These are phyloP conservation scores for Mirza zaza DNA, from an alignment of 2,113 vertebrate species.

Conservation along the genomic window DNA sequence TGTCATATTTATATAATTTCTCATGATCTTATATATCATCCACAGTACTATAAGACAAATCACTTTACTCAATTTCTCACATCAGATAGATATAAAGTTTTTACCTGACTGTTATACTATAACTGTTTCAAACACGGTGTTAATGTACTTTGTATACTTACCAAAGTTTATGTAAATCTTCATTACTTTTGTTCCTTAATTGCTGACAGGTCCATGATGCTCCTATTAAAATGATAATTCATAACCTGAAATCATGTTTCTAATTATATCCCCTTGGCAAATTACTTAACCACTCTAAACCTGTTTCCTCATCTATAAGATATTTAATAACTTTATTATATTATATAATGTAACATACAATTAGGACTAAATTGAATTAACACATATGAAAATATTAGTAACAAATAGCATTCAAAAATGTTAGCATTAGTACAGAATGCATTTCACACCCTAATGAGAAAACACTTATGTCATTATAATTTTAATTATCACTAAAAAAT, in stretches of 20 bases:
- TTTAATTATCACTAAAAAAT: constrained; percentile 31
- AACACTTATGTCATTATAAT: constrained; percentile 8
- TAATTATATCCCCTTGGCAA: neutral
- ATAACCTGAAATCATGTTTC: constrained; percentile 27
- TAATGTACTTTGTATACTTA: constrained; percentile 73
- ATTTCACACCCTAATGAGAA: constrained; percentile 10
- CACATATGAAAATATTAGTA: constrained; percentile 21
- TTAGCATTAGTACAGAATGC: neutral
- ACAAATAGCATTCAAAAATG: neutral
- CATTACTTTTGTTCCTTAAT: constrained; percentile 93
- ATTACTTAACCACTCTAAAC: neutral
- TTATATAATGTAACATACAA: neutral
- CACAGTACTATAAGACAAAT: neutral
- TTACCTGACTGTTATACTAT: neutral
- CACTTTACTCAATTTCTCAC: neutral
- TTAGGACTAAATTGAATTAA: neutral
- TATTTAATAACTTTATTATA: neutral
- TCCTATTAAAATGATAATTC: constrained; percentile 82
- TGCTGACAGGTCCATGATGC: constrained; percentile 94
- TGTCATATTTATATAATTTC: neutral
- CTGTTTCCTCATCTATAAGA: constrained; percentile 28
- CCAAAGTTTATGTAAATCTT: constrained; percentile 98
- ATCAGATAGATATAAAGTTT: neutral
- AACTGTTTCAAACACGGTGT: constrained; percentile 8
- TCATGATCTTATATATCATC: neutral